phyloP scores from a whole-genome alignment of 2,888 invertebrate genomes.

The Colletes collaris region DNA sequence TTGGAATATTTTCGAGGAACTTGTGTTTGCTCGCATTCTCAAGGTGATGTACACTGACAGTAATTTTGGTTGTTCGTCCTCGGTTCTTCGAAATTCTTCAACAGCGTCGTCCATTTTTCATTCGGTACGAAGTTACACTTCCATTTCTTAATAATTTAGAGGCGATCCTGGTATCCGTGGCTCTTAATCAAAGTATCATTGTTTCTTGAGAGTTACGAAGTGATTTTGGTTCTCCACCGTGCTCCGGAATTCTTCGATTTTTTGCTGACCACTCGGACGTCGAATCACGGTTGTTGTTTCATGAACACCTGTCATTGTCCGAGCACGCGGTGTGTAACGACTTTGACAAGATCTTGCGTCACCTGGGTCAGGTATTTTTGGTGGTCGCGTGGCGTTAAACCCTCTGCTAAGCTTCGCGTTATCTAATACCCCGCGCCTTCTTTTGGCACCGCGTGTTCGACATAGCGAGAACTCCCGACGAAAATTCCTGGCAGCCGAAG shows the following conservation, averaged over 20 bases:
- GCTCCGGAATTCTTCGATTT: neutral
- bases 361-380: slow-evolving; percentile 75
- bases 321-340: slow-evolving; percentile 61
- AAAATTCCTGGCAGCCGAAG: slow-evolving; percentile 59
- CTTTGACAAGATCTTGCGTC: slow-evolving; percentile 73
- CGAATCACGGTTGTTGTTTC: slow-evolving; percentile 43
- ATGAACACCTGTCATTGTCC: slow-evolving; percentile 72
- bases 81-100: too few species aligned
- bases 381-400: slow-evolving; percentile 74
- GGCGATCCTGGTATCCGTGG: too few species aligned
- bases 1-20: slow-evolving; percentile 20
- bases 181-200: neutral
- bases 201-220: neutral
- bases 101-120: too few species aligned
- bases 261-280: neutral
- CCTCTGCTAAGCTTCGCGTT: slow-evolving; percentile 54
- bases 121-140: too few species aligned
- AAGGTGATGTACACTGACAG: neutral
- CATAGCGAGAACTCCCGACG: slow-evolving; percentile 48
- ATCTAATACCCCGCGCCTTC: slow-evolving; percentile 64
- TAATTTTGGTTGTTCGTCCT: neutral
- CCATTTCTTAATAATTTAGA: too few species aligned
- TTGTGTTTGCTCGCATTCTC: neutral
- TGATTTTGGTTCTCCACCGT: neutral
- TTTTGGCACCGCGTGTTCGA: slow-evolving; percentile 63